Evolutionary conservation across 2,113 vertebrate species (phyloP).

Genomic region (Sakesphorus luctuosus): DNA sequence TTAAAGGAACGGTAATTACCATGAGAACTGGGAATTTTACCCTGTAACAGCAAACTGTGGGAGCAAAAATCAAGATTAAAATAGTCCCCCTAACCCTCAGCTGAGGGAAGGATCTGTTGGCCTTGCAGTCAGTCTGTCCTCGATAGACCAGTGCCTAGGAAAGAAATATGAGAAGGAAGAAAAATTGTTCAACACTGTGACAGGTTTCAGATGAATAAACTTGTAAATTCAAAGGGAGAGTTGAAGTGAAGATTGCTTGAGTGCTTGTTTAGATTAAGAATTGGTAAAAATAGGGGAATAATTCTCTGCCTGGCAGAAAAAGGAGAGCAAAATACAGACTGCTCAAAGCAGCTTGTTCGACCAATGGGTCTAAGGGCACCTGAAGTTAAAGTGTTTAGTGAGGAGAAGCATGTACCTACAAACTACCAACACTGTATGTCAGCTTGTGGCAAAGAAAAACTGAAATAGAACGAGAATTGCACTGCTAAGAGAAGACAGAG

Average conservation of each 20-base stretch:
- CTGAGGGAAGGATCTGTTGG: neutral
- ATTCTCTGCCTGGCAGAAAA: neutral
- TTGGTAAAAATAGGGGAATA: neutral
- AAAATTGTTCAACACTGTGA: slow-evolving; percentile 15
- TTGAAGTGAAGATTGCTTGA: neutral
- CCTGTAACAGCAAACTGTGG: neutral
- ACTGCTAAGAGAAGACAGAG: neutral
- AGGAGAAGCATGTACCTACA: neutral
- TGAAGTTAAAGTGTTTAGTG: neutral
- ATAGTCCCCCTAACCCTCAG: neutral
- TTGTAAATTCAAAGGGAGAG: slow-evolving; percentile 32
- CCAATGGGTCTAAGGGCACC: neutral
- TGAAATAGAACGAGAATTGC: neutral
- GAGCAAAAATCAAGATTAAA: neutral
- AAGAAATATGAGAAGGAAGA: neutral
- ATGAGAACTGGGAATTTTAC: neutral
- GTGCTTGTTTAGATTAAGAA: slow-evolving; percentile 7
- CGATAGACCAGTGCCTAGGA: neutral
- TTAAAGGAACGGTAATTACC: neutral
- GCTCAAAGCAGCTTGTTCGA: neutral
- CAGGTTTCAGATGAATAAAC: slow-evolving; percentile 32
- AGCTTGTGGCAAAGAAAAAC: neutral
- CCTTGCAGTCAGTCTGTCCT: neutral
- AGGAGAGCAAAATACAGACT: neutral
- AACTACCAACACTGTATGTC: neutral